Conservation (phyloP, 37 sponge, comb jelly and placozoan species). For the Ianthella basta region DNA sequence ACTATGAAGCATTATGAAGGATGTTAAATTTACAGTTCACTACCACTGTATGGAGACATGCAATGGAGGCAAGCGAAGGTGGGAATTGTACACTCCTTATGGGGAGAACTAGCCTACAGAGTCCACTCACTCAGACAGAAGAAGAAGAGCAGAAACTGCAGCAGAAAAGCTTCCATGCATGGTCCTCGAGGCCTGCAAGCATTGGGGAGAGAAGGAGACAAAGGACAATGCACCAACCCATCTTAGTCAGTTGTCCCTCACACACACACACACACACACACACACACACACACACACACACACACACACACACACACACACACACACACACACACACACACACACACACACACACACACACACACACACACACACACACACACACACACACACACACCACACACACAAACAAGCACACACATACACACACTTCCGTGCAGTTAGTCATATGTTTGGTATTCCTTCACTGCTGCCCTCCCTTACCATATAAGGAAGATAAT, state of each 20-base stretch:
- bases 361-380: slow-evolving; percentile 14
- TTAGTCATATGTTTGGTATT: no score
- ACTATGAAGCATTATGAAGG: neutral
- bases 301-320: slow-evolving; percentile 42
- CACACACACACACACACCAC: slow-evolving; percentile 16
- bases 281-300: slow-evolving; percentile 30
- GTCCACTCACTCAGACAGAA: neutral
- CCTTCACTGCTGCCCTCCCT: neutral
- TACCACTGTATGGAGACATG: no score
- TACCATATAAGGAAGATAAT: slow-evolving; percentile 32
- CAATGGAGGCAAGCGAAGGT: no score
- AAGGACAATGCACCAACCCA: neutral
- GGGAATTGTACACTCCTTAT: neutral
- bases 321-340: slow-evolving; percentile 31
- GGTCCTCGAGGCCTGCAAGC: slow-evolving; percentile 5
- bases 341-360: slow-evolving; percentile 36
- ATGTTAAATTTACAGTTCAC: no score
- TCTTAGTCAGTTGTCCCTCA: no score
- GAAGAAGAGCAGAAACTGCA: neutral
- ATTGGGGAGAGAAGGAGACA: no score
- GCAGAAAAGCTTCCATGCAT: slow-evolving; percentile 1
- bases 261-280: neutral
- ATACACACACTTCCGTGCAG: no score
- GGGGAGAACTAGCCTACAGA: slow-evolving; percentile 6
- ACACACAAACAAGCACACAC: no score